A percentile compares a stretch with the other conserved stretches of the same genome.
Evolutionary conservation across 2,113 vertebrate species (phyloP).

Genomic region (Camelus bactrianus): DNA sequence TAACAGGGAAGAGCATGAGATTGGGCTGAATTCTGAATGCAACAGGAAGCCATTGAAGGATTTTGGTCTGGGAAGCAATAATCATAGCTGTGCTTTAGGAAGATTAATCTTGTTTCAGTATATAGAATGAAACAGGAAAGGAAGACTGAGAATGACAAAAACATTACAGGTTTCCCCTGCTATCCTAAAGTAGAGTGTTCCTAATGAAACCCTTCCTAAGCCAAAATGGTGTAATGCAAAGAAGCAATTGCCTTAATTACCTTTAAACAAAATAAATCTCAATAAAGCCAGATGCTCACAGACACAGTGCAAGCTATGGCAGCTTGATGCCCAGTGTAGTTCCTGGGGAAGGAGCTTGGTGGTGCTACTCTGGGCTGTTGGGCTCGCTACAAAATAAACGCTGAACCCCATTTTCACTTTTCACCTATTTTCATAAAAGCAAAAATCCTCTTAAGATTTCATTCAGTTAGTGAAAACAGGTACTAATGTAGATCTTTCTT

Average conservation of each 20-base stretch:
- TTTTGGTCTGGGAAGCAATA: constrained; percentile 45
- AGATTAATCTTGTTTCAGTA: constrained; percentile 32
- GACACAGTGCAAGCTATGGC: neutral
- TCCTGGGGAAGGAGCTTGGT: neutral
- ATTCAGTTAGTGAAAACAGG: neutral
- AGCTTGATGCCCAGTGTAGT: neutral
- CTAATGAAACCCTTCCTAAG: neutral
- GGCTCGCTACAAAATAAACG: neutral
- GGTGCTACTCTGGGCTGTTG: accelerated
- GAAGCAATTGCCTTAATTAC: neutral
- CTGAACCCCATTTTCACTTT: neutral
- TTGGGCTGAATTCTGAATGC: constrained; percentile 23
- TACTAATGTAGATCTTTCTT: neutral
- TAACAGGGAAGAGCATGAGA: neutral
- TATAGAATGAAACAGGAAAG: neutral
- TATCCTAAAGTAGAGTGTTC: neutral
- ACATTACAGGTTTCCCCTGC: neutral
- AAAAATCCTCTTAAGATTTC: neutral
- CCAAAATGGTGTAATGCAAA: neutral
- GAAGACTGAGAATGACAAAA: neutral
- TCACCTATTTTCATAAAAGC: neutral
- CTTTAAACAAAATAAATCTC: neutral
- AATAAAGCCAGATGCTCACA: neutral
- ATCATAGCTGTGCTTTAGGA: neutral
- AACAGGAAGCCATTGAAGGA: constrained; percentile 30